Evolutionary conservation across 2,113 vertebrate species (phyloP), one percentile per base, ranked within the genome.

Genomic region (Prunella himalayana): DNA sequence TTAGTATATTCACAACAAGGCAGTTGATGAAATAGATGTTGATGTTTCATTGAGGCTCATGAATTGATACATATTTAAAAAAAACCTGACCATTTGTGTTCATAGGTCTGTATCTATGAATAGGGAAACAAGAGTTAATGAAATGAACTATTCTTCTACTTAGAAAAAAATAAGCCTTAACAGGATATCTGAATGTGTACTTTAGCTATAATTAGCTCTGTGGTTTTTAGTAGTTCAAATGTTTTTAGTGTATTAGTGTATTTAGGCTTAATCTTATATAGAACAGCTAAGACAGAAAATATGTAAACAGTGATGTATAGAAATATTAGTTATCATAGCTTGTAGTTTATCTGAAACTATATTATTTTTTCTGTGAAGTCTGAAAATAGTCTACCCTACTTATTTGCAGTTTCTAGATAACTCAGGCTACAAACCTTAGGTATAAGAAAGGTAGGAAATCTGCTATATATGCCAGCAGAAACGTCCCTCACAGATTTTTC

Each of bases 381-480:
- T 82, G 47, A 86, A 81, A 75, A 71, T 84, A 91, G 60, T 44
- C n/a, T 79, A n/a, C 37, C 7, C 15, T 90, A 49, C 13, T 69
- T 56, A 68, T 56, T 33, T 86, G 39, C 11, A 42, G 27, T 87
- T 93, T 85, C 64, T 90, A n/a, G 25, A 53, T 61, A 66, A 83
- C 25, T 49, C n/a, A 54, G 11, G 7, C 14, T 65, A 23, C 81
- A 78, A 94, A 61, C 2, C 8, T 39, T 27, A 57, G 8, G 8
- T 71, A 35, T 70, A 30, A 68, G 66, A 82, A 59, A 45, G 7
- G 37, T 27, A 72, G n/a, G 27, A 92, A 86, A 81, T 78, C 45
- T 85, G 37, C 20, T 79, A 18, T 57, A 64, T 2, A 11, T 61
- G 13, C 25, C 30, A 53, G 37, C 28, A 51, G 37, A 84, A 75